phyloP scores from a whole-genome alignment of 2,888 invertebrate genomes.

The Lasioglossum marginatum region DNA sequence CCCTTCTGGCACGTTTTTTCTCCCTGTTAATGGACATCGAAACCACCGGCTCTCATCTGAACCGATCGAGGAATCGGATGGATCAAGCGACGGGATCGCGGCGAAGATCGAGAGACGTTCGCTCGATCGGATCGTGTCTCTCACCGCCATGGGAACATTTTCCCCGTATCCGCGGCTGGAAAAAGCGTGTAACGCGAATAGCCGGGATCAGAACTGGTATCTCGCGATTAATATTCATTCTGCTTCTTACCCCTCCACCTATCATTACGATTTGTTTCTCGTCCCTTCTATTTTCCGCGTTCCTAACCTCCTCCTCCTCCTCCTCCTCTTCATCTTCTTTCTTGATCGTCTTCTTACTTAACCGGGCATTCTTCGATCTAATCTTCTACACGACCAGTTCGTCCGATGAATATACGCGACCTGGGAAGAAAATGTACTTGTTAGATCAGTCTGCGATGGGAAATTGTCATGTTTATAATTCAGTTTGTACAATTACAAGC shows the following conservation, averaged over 20 bases:
- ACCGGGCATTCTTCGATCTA: conserved; percentile 42
- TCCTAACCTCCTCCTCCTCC: conserved; percentile 31
- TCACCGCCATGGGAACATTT: conserved; percentile 45
- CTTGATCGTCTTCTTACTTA: conserved; percentile 38
- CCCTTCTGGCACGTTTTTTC: conserved; percentile 42
- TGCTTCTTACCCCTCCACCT: conserved; percentile 40
- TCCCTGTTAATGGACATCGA: conserved; percentile 48
- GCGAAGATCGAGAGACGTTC: conserved; percentile 29
- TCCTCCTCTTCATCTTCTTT: conserved; percentile 21
- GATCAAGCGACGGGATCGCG: conserved; percentile 48
- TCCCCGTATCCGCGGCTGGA: conserved; percentile 46
- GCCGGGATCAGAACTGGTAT: conserved; percentile 59
- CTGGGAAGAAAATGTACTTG: neutral
- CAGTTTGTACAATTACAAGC: too few relatives aligned
- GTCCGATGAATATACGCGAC: conserved; percentile 19
- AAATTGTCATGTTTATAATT: neutral
- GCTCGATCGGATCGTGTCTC: conserved; percentile 21
- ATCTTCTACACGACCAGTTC: conserved; percentile 13
- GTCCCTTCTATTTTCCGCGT: conserved; percentile 51
- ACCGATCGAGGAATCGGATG: conserved; percentile 71
- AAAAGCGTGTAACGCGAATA: conserved; percentile 56
- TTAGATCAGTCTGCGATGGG: neutral
- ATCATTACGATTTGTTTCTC: conserved; percentile 54
- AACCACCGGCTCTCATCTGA: conserved; percentile 34
- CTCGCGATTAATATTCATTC: conserved; percentile 58